Conservation (phyloP, 1,140 invertebrate genomes). For the Drosophila nebulosa region DNA sequence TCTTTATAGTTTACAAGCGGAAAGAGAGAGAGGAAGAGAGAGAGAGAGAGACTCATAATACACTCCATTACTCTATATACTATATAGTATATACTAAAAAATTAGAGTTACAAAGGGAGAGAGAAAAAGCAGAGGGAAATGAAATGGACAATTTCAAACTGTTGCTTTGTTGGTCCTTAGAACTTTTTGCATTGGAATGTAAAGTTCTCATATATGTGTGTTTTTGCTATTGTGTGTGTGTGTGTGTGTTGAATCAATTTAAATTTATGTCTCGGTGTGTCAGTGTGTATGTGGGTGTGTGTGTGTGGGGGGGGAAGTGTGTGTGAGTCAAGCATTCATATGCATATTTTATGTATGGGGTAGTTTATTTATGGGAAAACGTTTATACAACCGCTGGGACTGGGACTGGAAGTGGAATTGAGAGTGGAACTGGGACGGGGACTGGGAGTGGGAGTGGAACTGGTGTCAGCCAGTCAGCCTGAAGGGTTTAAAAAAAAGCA, state of each 20-base stretch:
- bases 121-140: background rate
- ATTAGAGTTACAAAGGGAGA: too few relatives aligned
- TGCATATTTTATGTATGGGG: conserved; percentile 2
- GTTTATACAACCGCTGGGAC: conserved; percentile 4
- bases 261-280: background rate
- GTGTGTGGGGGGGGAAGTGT: too few relatives aligned
- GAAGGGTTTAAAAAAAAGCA: background rate
- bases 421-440: background rate
- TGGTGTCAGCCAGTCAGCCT: background rate
- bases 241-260: conserved; percentile 6
- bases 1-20: background rate
- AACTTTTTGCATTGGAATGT: background rate
- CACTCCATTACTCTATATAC: too few relatives aligned
- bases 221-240: background rate
- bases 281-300: background rate
- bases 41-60: background rate
- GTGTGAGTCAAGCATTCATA: conserved; percentile 8
- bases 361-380: conserved; percentile 9
- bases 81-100: background rate
- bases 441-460: background rate
- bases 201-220: background rate
- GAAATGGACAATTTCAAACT: background rate
- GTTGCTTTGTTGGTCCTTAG: background rate
- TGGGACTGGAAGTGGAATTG: background rate
- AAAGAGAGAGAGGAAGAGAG: background rate